Evolutionary conservation across 2,113 vertebrate species (phyloP).

Genomic region (Furnarius figulus): DNA sequence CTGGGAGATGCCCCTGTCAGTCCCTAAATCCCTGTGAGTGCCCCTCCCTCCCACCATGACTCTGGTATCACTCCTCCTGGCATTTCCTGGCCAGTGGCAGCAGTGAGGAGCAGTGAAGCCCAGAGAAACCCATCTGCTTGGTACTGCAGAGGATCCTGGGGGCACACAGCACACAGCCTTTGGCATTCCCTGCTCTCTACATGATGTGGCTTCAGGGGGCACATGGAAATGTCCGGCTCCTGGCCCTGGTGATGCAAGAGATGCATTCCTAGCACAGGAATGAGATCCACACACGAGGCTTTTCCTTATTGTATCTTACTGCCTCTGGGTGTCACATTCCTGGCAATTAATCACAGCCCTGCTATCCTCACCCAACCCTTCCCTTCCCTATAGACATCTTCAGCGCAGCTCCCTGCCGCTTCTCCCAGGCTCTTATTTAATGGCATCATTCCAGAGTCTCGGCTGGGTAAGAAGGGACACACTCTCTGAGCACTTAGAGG

Average conservation of each 20-base stretch:
- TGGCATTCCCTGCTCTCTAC: not conserved
- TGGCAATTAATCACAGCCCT: not conserved
- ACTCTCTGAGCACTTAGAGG: accelerated
- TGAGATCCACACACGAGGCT: not conserved
- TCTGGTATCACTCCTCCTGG: accelerated
- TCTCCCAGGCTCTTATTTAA: not conserved
- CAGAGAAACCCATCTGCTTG: not conserved
- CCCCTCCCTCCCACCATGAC: not conserved
- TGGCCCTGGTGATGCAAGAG: not conserved
- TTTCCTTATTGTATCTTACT: not conserved
- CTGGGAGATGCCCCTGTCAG: not conserved
- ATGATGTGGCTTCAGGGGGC: not conserved
- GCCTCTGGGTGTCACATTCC: not conserved
- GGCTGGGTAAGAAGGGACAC: accelerated
- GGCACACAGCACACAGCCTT: not conserved
- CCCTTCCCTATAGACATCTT: not conserved
- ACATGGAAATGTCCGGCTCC: not conserved
- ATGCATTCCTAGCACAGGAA: not conserved
- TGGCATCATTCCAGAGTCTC: accelerated
- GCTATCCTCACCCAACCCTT: not conserved
- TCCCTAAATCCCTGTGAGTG: not conserved
- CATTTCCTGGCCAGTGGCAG: not conserved
- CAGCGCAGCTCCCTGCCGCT: not conserved
- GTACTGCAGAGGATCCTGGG: not conserved
- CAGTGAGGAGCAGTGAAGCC: not conserved